These are phyloP conservation scores for Eilema depressum DNA, from an alignment of 2,888 invertebrate genomes.

Conservation along the genomic window DNA sequence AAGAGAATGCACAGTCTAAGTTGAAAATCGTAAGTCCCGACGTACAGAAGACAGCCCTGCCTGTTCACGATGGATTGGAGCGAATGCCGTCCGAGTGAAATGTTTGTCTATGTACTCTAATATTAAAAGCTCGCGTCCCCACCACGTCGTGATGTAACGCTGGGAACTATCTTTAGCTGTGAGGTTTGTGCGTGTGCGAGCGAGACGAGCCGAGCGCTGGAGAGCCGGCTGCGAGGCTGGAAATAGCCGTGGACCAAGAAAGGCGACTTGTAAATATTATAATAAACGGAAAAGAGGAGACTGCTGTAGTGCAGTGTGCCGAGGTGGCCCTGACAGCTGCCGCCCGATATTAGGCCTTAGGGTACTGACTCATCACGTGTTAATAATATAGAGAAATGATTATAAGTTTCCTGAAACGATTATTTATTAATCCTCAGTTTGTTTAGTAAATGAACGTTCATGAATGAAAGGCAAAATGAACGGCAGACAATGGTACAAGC, in stretches of 20 bases:
- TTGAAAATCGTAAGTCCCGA: slow-evolving; percentile 58
- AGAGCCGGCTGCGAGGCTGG: slow-evolving; percentile 79
- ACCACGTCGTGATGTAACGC: slow-evolving; percentile 84
- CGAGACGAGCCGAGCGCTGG: slow-evolving; percentile 73
- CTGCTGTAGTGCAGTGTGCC: slow-evolving; percentile 86
- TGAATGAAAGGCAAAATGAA: slow-evolving; percentile 66
- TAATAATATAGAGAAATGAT: slow-evolving; percentile 37
- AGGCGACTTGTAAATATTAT: slow-evolving; percentile 87
- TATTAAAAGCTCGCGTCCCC: slow-evolving; percentile 85
- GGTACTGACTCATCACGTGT: slow-evolving; percentile 54
- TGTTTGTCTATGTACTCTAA: slow-evolving; percentile 85
- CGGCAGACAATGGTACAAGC: slow-evolving; percentile 56
- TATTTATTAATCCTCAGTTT: slow-evolving; percentile 51
- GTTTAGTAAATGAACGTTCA: slow-evolving; percentile 53
- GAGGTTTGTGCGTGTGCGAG: slow-evolving; percentile 67
- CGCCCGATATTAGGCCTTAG: slow-evolving; percentile 67
- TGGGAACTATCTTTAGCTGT: slow-evolving; percentile 80
- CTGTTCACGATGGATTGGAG: slow-evolving; percentile 74
- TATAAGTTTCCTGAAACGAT: slow-evolving; percentile 50
- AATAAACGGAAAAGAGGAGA: slow-evolving; percentile 83
- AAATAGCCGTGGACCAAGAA: slow-evolving; percentile 88
- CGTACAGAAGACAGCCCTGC: slow-evolving; percentile 76
- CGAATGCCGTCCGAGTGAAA: slow-evolving; percentile 84
- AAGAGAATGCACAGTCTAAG: slow-evolving; percentile 43
- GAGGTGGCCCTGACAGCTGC: slow-evolving; percentile 75